phyloP scores from a whole-genome alignment of 2,113 vertebrate species.

The Pluvianellus socialis region DNA sequence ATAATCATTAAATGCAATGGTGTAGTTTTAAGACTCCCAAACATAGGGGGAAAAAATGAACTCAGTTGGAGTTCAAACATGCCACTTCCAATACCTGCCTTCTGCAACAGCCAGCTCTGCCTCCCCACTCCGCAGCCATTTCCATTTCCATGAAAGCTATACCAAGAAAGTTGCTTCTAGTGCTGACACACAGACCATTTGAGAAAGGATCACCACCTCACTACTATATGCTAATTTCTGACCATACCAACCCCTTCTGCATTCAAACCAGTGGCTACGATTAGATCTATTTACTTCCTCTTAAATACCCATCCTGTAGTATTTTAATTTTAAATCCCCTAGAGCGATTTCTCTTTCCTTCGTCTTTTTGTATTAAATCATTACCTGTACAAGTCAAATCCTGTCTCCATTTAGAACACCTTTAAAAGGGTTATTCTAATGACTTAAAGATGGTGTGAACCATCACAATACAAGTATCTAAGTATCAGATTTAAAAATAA shows the following conservation, averaged over 20 bases:
- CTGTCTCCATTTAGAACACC: constrained; percentile 36
- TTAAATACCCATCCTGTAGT: not conserved
- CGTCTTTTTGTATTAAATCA: not conserved
- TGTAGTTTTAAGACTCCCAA: not conserved
- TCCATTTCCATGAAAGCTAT: not conserved
- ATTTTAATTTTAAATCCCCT: not conserved
- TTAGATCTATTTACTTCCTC: not conserved
- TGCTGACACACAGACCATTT: not conserved
- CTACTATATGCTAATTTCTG: not conserved
- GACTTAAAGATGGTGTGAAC: constrained; percentile 23
- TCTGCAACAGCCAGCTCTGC: not conserved
- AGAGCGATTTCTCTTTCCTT: not conserved
- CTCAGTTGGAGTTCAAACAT: not conserved
- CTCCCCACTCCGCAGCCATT: not conserved
- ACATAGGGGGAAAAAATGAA: rapidly evolving
- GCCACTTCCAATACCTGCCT: not conserved
- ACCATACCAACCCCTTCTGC: not conserved
- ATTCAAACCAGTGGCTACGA: not conserved
- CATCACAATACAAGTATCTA: not conserved
- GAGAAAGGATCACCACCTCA: not conserved
- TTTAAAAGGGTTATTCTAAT: constrained; percentile 62
- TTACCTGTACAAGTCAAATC: constrained; percentile 47
- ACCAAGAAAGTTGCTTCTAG: not conserved
- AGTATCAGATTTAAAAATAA: not conserved
- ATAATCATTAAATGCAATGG: not conserved